Evolutionary conservation across 1,140 invertebrate species (phyloP).

Genomic region (Saxidomus purpurata): DNA sequence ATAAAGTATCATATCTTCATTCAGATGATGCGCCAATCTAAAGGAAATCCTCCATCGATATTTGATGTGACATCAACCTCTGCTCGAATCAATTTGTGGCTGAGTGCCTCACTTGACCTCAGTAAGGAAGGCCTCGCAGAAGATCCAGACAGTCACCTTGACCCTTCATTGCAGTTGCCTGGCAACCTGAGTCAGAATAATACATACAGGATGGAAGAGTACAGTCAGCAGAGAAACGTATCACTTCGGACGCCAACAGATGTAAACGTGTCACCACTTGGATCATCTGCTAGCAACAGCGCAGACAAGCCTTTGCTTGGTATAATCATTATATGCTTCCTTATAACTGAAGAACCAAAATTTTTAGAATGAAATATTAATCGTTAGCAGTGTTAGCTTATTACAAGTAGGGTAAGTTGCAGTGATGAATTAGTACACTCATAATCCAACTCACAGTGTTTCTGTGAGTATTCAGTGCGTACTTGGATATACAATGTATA

Average conservation of each 20-base stretch:
- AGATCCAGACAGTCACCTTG: conserved; percentile 27
- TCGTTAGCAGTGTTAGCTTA: too few relatives aligned
- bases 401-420: too few relatives aligned
- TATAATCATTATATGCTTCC: not conserved
- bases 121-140: conserved; percentile 61
- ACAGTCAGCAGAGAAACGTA: not conserved
- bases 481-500: too few relatives aligned
- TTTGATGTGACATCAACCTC: conserved; percentile 63
- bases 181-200: not conserved
- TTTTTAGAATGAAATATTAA: too few relatives aligned
- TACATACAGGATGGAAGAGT: not conserved
- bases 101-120: conserved; percentile 70
- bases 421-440: too few relatives aligned
- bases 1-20: too few relatives aligned
- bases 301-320: not conserved
- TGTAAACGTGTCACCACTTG: conserved; percentile 8
- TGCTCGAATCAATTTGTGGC: conserved; percentile 69
- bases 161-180: conserved; percentile 1
- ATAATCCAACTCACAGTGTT: too few relatives aligned
- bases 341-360: too few relatives aligned
- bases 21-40: not conserved
- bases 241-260: not conserved
- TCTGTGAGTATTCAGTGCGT: too few relatives aligned
- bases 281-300: not conserved
- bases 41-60: conserved; percentile 35